These are phyloP conservation scores for Anaspis maculata DNA, from an alignment of 2,888 invertebrate species.

Conservation along the genomic window DNA sequence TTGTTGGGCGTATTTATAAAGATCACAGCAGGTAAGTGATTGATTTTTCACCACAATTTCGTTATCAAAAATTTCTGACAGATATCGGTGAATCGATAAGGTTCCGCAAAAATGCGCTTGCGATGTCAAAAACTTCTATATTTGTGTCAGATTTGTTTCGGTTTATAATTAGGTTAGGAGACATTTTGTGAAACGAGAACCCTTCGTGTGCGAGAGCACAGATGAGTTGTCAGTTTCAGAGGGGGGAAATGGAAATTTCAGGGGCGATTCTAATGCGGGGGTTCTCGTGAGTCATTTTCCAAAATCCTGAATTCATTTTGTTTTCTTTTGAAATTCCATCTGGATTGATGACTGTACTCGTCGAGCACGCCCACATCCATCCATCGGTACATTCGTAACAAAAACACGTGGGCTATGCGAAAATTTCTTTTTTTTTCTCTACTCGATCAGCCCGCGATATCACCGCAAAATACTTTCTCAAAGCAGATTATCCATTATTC, in stretches of 20 bases:
- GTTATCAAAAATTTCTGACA: too few species aligned
- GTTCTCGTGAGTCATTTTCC: conserved; percentile 1
- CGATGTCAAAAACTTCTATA: conserved; percentile 23
- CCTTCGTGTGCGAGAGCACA: neutral
- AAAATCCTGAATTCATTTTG: too few species aligned
- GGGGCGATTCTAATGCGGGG: neutral
- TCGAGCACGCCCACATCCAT: conserved; percentile 24
- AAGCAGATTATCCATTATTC: too few species aligned
- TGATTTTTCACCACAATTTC: too few species aligned
- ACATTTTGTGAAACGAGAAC: conserved; percentile 21
- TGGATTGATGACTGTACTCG: conserved; percentile 20
- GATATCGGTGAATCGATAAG: too few species aligned
- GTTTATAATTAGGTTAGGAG: conserved; percentile 40
- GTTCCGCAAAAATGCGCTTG: conserved; percentile 6
- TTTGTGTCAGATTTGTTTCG: neutral
- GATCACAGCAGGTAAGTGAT: too few species aligned
- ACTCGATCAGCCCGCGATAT: too few species aligned
- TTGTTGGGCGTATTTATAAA: too few species aligned
- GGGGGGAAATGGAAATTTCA: too few species aligned
- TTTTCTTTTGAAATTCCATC: conserved; percentile 14
- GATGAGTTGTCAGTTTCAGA: neutral
- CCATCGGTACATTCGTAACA: conserved; percentile 20
- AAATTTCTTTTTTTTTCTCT: too few species aligned
- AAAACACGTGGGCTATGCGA: conserved; percentile 20
- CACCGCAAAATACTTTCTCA: neutral